phyloP scores from a whole-genome alignment of 2,113 vertebrate species.

The Symphodus melops region DNA sequence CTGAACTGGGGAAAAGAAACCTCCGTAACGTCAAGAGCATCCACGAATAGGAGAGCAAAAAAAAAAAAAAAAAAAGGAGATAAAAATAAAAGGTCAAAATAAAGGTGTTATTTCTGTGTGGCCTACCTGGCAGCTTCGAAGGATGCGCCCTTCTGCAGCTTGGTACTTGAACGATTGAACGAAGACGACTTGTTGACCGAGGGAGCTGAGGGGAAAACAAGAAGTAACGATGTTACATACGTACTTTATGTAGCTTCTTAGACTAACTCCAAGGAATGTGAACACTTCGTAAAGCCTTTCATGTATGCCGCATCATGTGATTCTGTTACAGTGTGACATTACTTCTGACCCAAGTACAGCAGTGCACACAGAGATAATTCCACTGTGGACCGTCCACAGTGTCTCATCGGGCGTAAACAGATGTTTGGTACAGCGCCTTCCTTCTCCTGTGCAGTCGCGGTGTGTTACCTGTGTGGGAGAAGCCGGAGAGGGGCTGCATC shows the following conservation, averaged over 20 bases:
- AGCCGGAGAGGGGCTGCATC: constrained; percentile 92
- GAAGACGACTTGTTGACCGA: constrained; percentile 94
- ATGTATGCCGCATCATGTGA: no score
- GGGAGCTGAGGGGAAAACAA: constrained; percentile 76
- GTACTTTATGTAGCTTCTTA: no score
- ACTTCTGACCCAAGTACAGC: background rate
- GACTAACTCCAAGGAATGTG: background rate
- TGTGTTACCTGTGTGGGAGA: constrained; percentile 89
- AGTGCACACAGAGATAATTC: background rate
- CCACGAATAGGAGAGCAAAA: no score
- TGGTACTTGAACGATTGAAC: constrained; percentile 91
- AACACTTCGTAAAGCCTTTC: background rate
- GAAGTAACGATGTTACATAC: background rate
- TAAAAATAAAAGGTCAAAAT: background rate
- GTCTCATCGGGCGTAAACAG: constrained; percentile 7
- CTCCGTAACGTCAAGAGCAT: no score
- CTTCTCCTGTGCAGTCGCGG: background rate
- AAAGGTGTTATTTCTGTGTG: background rate
- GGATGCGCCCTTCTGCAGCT: constrained; percentile 93
- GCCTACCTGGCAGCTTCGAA: constrained; percentile 92
- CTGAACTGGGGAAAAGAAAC: no score
- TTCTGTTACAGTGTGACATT: background rate
- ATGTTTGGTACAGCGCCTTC: constrained; percentile 8
- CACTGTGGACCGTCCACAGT: background rate
- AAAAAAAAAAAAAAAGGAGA: no score